Base-by-base conservation (phyloP, 2,797 vertebrate genomes). In the Craterocephalus amniculus region DNA sequence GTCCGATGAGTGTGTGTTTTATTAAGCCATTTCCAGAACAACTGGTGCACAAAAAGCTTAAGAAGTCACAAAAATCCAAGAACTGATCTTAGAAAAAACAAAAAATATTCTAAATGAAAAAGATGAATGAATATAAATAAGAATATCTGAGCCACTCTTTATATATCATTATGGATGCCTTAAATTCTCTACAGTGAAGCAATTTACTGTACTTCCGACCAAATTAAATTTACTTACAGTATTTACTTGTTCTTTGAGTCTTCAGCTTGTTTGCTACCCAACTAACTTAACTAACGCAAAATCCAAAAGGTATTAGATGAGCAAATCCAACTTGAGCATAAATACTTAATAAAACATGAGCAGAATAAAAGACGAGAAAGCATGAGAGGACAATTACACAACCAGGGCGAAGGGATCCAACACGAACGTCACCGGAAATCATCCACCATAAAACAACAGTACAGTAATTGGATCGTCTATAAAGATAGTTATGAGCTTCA, bases 381-480 rank as follows among this genome's bases (percentile, higher is more conserved):
- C 0, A 31, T 10, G 5, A 45, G 13, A n/a, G 11, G 36, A n/a
- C 14, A 20, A 1, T 54, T 60, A 55, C 51, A 3, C 26, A 32
- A 35, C 20, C 40, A 10, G 32, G 4, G 35, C 62, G 9, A 45
- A 45, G 14, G 40, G 40, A 45, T 45, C 40, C 40, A 45, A 4
- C 29, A 68, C 2, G 59, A 55, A 22, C 27, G 38, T 70, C 24
- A 1, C 34, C 57, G 61, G 69, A 66, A 81, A 67, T 65, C 1
- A 34, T 51, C 34, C 29, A 14, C 66, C 70, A 22, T 70, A 79
- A 74, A 75, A 70, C 45, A 70, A 60, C 70, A 43, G 35, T 36
- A 4, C 63, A 63, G 69, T 88, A 83, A 87, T 78, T 76, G 74
- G 59, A 64, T 54, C 66, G 76, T 84, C 83, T 71, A 82, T 86